Percentiles rank a stretch among this genome's conserved stretches.
These are phyloP conservation scores for Castor canadensis DNA, from an alignment of 2,113 vertebrate species.

Conservation along the genomic window DNA sequence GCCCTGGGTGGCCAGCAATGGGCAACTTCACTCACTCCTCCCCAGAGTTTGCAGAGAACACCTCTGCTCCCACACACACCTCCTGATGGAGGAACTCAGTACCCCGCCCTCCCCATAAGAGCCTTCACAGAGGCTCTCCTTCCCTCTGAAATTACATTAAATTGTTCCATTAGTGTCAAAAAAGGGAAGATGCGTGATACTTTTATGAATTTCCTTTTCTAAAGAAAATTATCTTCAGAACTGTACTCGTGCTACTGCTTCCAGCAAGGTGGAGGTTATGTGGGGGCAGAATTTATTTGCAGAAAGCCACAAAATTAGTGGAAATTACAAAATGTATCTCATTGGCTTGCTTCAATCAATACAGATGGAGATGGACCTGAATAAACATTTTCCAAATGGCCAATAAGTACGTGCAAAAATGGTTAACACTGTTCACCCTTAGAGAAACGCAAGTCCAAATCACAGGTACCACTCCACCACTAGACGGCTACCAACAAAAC, in stretches of 20 bases:
- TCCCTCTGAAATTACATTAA: constrained; percentile 75
- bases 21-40: not conserved
- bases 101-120: not conserved
- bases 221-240: constrained; percentile 64
- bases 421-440: not conserved
- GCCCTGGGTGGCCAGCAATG: not conserved
- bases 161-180: constrained; percentile 77
- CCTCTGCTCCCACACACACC: not conserved
- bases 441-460: not conserved
- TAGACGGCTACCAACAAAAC: not conserved
- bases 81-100: not conserved
- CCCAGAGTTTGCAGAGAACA: not conserved
- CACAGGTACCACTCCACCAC: not conserved
- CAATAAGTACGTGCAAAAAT: not conserved
- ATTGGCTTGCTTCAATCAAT: constrained; percentile 29
- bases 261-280: constrained; percentile 61
- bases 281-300: constrained; percentile 63
- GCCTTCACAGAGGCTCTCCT: not conserved
- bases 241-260: not conserved
- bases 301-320: constrained; percentile 46
- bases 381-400: not conserved
- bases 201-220: constrained; percentile 69
- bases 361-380: not conserved
- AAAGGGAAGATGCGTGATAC: constrained; percentile 72
- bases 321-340: constrained; percentile 7